A percentile compares a stretch with the other conserved stretches of the same genome.
Conservation (phyloP, 2,113 vertebrate genomes). For the Setophaga kirtlandii region DNA sequence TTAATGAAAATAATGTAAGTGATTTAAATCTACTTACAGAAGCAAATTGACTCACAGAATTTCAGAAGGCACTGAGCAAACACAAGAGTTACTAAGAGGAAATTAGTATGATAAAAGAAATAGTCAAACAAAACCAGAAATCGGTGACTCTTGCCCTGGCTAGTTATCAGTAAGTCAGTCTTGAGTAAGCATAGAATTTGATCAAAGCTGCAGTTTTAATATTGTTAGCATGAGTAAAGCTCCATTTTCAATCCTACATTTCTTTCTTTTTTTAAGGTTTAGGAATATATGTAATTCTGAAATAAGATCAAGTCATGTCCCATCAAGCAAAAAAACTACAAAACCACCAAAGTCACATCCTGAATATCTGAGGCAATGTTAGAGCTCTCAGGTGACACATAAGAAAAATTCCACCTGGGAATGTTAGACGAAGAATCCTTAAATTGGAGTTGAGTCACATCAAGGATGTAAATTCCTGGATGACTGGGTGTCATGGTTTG, state of each 20-base stretch:
- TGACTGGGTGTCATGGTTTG: background rate
- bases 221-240: background rate
- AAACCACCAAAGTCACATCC: background rate
- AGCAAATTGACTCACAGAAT: constrained; percentile 16
- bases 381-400: background rate
- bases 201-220: background rate
- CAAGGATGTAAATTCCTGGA: background rate
- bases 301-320: background rate
- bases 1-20: background rate
- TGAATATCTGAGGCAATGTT: background rate
- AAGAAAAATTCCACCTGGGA: background rate
- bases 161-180: background rate
- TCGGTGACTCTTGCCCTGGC: background rate
- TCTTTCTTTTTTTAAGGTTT: background rate
- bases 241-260: background rate
- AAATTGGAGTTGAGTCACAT: background rate
- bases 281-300: background rate
- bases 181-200: background rate
- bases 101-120: constrained; percentile 20
- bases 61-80: constrained; percentile 36
- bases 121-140: background rate
- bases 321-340: background rate
- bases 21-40: constrained; percentile 21
- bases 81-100: background rate
- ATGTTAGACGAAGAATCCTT: background rate